Base-by-base conservation (phyloP, 2,113 vertebrate species). In the Hydropotes inermis region DNA sequence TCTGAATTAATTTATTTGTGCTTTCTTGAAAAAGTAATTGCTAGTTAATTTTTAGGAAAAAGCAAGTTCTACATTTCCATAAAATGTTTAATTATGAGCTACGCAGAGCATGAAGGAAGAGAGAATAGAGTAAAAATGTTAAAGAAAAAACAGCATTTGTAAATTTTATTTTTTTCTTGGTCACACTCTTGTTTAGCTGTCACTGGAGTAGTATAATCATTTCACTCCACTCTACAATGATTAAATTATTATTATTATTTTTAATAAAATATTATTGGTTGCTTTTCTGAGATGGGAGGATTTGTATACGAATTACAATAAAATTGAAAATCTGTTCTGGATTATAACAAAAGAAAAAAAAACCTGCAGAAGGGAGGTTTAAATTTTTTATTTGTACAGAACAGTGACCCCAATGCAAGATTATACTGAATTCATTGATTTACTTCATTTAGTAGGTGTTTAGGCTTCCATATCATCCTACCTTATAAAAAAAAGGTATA, bases 1-100 rank as follows among this genome's bases (percentile, higher is more conserved):
- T 95, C 82, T 94, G 43, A 98, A 85, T 93, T 87, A 30, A 92
- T 57, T 88, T 67, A 36, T 93, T 28, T 58, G 12, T 30, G 17
- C 57, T 67, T 12, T 45, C 87, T 64, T 87, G 54, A 70, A 96
- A 93, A 52, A 36, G 47, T 27, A 19, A 87, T 55, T 81, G 54
- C 28, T 47, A 64, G 27, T 87, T 74, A 60, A 45, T 36, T 85
- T 92, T 93, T 82, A 82, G 23, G 33, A 57, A 88, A 74, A 84
- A 95, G 23, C 25, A 88, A 61, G 87, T 45, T 45, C 9, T 84
- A 7, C 55, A 79, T 30, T 92, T 91, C 43, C 33, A 7, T 21
- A 15, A 94, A 95, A 57, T 5, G 5, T 58, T 50, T 39, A 64
- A 61, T 85, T 67, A n/a, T 3, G 36, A 92, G 70, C 50, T 91